These are phyloP conservation scores for Ashinkailepas kermadecensis DNA, from an alignment of 2,888 invertebrate species.

Conservation along the genomic window DNA sequence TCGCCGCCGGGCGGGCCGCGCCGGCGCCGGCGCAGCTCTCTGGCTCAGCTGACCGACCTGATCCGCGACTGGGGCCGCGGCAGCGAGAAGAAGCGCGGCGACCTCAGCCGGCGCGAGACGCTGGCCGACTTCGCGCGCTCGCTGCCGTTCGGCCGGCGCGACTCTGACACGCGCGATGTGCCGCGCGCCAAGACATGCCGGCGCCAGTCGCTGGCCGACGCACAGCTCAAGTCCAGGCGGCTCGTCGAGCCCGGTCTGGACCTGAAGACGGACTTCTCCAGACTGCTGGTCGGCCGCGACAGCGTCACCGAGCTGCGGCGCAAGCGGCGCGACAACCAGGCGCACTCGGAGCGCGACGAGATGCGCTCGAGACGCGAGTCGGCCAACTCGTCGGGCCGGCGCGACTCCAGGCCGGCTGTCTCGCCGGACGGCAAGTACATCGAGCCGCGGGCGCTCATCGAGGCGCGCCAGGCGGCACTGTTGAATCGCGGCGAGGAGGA, in stretches of 20 bases:
- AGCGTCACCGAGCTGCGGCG: conserved; percentile 33
- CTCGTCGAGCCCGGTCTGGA: conserved; percentile 30
- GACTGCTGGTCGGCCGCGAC: conserved; percentile 32
- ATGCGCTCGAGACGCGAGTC: conserved; percentile 31
- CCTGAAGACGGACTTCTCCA: conserved; percentile 31
- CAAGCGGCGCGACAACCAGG: conserved; percentile 31
- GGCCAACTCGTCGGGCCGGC: conserved; percentile 31
- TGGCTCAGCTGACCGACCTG: conserved; percentile 82
- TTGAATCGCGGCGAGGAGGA: not conserved
- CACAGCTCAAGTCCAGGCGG: conserved; percentile 29
- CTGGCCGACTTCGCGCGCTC: conserved; percentile 76
- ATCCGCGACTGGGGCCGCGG: conserved; percentile 68
- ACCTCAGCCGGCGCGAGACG: conserved; percentile 70
- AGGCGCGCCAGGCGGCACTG: conserved; percentile 13
- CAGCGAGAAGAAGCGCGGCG: conserved; percentile 35
- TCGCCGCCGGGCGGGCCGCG: conserved; percentile 31
- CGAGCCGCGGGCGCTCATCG: conserved; percentile 18
- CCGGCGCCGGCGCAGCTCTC: conserved; percentile 69
- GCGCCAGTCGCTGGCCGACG: conserved; percentile 32
- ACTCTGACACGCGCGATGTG: conserved; percentile 31
- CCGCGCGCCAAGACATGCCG: conserved; percentile 26
- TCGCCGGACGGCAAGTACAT: conserved; percentile 38
- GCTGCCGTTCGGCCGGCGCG: conserved; percentile 51
- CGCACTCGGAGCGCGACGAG: conserved; percentile 31
- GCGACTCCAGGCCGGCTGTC: conserved; percentile 30